Percentiles rank a stretch among this genome's conserved stretches.
Conservation (phyloP, 2,113 vertebrate genomes). For the Peromyscus polionotus region DNA sequence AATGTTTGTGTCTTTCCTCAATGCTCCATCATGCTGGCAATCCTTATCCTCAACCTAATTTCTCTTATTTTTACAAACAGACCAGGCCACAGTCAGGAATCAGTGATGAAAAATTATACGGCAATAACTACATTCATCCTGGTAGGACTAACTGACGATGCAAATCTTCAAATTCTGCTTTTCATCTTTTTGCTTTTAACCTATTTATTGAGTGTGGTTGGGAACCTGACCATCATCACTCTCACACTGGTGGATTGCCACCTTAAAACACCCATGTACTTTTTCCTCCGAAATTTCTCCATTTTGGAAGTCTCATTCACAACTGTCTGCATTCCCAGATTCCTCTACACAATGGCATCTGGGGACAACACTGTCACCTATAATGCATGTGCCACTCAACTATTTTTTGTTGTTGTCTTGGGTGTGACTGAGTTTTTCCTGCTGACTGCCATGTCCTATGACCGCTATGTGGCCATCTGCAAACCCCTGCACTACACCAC, state of each 20-base stretch:
- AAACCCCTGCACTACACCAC: conserved; percentile 66
- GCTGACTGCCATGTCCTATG: conserved; percentile 73
- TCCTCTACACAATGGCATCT: conserved; percentile 66
- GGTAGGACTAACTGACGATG: conserved; percentile 67
- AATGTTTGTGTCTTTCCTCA: not conserved
- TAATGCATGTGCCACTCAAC: conserved; percentile 68
- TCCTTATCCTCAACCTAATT: not conserved
- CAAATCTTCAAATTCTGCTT: conserved; percentile 70
- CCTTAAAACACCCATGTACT: conserved; percentile 76
- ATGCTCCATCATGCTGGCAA: not conserved
- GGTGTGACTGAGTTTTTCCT: conserved; percentile 77
- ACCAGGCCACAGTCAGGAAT: not conserved
- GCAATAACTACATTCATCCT: conserved; percentile 73
- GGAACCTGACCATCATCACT: conserved; percentile 69
- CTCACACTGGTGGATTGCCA: conserved; percentile 67
- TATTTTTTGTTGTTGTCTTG: conserved; percentile 76
- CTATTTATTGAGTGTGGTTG: conserved; percentile 63
- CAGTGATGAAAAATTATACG: conserved; percentile 64
- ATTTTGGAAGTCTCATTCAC: conserved; percentile 78
- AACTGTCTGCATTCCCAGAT: conserved; percentile 71
- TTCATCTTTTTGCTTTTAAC: conserved; percentile 63
- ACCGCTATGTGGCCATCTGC: conserved; percentile 71
- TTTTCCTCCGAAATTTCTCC: conserved; percentile 76
- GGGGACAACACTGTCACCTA: conserved; percentile 71
- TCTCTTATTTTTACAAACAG: conserved; percentile 42